Evolutionary conservation across 2,113 vertebrate genomes (phyloP).

Genomic region (Channa argus): DNA sequence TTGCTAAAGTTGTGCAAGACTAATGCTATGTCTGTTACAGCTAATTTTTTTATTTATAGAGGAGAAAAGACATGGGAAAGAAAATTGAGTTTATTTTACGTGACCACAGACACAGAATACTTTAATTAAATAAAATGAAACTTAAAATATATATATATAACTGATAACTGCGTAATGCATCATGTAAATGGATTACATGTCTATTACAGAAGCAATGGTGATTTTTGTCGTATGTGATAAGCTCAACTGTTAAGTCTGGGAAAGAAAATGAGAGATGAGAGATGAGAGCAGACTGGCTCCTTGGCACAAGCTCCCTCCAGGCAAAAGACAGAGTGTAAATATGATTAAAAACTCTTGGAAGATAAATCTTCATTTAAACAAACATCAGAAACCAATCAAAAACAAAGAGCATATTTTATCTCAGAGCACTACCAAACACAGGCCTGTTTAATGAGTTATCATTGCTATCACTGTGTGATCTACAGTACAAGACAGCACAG

Average conservation of each 20-base stretch:
- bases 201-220: constrained; percentile 2
- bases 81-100: not conserved
- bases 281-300: constrained; percentile 10
- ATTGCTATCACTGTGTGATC: constrained; percentile 24
- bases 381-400: constrained; percentile 51
- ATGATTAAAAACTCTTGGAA: constrained; percentile 28
- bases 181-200: constrained; percentile 21
- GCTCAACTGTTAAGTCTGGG: constrained; percentile 16
- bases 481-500: constrained; percentile 28
- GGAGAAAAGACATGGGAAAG: not conserved
- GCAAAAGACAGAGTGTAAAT: constrained; percentile 11
- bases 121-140: constrained; percentile 1
- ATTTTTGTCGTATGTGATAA: constrained; percentile 14
- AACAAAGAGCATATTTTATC: constrained; percentile 26
- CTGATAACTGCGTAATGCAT: constrained; percentile 1
- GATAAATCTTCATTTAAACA: constrained; percentile 40
- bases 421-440: constrained; percentile 24
- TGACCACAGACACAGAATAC: not conserved
- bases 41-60: not conserved
- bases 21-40: not conserved
- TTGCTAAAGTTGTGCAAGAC: not conserved
- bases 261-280: constrained; percentile 10
- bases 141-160: constrained; percentile 9
- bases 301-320: constrained; percentile 26
- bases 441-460: constrained; percentile 43